These are phyloP conservation scores for Corapipo altera DNA, from an alignment of 2,113 vertebrate species.

Conservation along the genomic window DNA sequence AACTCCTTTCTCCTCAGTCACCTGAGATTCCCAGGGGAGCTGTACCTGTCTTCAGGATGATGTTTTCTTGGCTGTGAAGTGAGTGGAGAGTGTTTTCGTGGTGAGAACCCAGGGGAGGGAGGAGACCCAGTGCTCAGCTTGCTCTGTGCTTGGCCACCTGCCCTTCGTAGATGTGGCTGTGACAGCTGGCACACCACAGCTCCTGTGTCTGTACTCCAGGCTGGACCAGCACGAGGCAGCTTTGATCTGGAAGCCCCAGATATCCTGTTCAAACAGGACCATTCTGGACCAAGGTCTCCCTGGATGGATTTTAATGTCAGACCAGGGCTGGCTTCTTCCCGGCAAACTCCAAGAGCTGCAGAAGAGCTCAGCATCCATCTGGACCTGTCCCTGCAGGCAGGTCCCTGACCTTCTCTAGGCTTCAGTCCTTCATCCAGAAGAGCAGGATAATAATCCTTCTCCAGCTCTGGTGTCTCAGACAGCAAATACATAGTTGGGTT, in stretches of 20 bases:
- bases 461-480: not conserved
- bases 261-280: not conserved
- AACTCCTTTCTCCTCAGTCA: not conserved
- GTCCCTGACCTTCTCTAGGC: conserved; percentile 35
- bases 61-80: not conserved
- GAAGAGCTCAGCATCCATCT: conserved; percentile 20
- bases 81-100: not conserved
- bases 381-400: not conserved
- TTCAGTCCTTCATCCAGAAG: not conserved
- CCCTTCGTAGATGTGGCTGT: not conserved
- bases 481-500: not conserved
- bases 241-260: conserved; percentile 1
- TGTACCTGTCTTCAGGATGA: not conserved
- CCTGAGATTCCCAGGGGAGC: not conserved
- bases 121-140: not conserved
- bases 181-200: not conserved
- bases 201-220: not conserved
- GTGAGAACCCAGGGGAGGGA: not conserved
- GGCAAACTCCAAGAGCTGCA: not conserved
- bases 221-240: not conserved
- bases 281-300: not conserved
- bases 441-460: conserved; percentile 1
- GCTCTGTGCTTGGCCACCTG: not conserved
- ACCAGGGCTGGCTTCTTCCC: not conserved
- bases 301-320: not conserved